Conservation (phyloP, 2,888 invertebrate genomes). For the Leptarthrus brevirostris region DNA sequence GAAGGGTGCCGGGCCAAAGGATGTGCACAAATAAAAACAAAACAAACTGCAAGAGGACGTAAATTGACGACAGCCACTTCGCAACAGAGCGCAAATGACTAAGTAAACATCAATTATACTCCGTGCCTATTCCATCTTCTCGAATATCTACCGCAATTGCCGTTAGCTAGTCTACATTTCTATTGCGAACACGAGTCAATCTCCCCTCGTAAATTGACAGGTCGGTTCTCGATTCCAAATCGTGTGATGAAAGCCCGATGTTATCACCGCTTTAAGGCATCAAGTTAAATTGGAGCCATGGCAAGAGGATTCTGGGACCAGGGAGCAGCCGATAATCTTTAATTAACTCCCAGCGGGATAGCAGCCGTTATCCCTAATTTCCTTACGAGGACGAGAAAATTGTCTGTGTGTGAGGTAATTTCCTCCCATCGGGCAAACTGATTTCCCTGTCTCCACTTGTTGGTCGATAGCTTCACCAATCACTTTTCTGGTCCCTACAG, state of each 20-base stretch:
- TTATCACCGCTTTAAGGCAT: background rate
- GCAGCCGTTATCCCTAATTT: conserved; percentile 1
- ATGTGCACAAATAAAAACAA: background rate
- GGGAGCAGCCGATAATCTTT: conserved; percentile 25
- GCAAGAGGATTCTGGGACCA: background rate
- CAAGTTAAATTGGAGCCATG: background rate
- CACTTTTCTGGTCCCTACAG: background rate
- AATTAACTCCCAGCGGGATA: conserved; percentile 28
- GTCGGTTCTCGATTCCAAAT: background rate
- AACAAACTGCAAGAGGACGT: background rate
- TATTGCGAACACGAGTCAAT: background rate
- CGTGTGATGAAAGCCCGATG: background rate
- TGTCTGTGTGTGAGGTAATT: background rate
- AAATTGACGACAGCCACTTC: conserved; percentile 1
- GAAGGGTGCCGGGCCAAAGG: background rate
- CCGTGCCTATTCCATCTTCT: background rate
- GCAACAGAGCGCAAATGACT: conserved; percentile 17
- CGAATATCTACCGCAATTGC: background rate
- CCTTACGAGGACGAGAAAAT: background rate
- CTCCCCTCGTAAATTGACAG: conserved; percentile 14
- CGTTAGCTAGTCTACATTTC: background rate
- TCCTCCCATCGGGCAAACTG: background rate
- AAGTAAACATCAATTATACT: conserved; percentile 37
- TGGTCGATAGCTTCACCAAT: background rate
- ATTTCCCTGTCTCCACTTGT: conserved; percentile 7